Base-by-base conservation (phyloP, 2,113 vertebrate species). In the Larimichthys polyactis region DNA sequence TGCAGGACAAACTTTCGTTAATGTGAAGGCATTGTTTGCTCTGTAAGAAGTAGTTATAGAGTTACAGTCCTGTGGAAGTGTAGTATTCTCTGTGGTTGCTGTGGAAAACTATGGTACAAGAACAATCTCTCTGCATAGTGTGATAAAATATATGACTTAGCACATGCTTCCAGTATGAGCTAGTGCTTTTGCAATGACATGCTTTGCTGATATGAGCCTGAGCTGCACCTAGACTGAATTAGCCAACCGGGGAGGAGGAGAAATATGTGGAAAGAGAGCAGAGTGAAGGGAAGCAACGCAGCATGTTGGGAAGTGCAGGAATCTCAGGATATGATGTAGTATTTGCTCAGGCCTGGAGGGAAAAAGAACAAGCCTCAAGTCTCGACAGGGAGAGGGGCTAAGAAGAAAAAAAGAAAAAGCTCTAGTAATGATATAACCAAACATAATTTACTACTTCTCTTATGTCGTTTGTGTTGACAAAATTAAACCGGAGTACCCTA, bases 301-400 rank as follows among this genome's bases (percentile, higher is more conserved):
- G 54, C 68, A 58, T 80, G 71, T 51, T 77, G 79, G 75, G 80
- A 92, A 91, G 81, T 82, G 72, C 58, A 86, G 84, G 74, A 90
- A 87, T 90, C 74, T 87, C 74, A 86, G 79, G 88, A 92, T 87
- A 78, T 90, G 82, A 90, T 81, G 82, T 24, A 67, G 78, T 80
- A 83, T 85, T 84, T 90, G 64, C 54, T 27, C 59, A 60, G 64
- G 71, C 22, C 72, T 69, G 29, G 71, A 75, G 63, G 82, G 63
- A 82, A 32, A 82, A 32, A 78, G 69, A 81, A 57, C 57, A 81
- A 79, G 22, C 71, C 84, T 52, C 15, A 4, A 78, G 81, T 82
- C 63, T 75, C n/a, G 8, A 81, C 81, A 76, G 16, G 15, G 60
- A 52, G 22, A 71, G 6, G 32, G 24, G 46, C 27, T 27, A 3